Evolutionary conservation across 2,888 invertebrate genomes (phyloP).

Genomic region (Anarsia innoxiella): DNA sequence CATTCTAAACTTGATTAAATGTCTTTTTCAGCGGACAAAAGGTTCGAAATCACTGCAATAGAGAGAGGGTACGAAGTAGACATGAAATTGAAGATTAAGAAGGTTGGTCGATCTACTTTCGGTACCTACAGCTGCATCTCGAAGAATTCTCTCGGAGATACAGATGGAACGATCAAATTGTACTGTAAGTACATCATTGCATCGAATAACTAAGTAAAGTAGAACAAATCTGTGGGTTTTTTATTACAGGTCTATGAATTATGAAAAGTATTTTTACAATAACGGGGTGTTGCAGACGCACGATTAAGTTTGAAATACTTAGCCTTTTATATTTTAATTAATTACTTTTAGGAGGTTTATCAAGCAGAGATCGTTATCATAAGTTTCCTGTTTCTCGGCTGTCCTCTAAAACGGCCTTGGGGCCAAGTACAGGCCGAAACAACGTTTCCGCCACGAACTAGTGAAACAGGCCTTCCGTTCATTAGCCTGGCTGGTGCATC

Average conservation of each 20-base stretch:
- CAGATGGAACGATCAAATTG: conserved; percentile 82
- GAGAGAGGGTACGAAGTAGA: conserved; percentile 81
- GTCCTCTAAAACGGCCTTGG: not conserved
- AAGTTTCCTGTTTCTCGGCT: too few species aligned
- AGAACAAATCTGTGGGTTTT: too few species aligned
- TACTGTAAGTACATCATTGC: conserved; percentile 81
- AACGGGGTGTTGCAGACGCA: too few species aligned
- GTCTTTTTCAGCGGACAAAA: conserved; percentile 60
- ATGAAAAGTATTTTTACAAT: too few species aligned
- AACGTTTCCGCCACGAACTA: not conserved
- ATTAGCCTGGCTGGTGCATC: conserved; percentile 11
- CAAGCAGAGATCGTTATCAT: too few species aligned
- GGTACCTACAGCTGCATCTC: conserved; percentile 83
- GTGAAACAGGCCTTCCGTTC: conserved; percentile 3
- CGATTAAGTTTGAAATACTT: too few species aligned
- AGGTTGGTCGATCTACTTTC: conserved; percentile 76
- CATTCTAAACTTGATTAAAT: too few species aligned
- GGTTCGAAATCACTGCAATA: conserved; percentile 65
- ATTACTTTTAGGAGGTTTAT: too few species aligned
- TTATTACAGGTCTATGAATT: too few species aligned
- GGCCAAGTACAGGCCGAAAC: not conserved
- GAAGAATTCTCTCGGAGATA: conserved; percentile 83
- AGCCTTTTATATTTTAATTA: too few species aligned
- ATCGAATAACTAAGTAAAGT: too few species aligned
- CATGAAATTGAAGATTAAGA: conserved; percentile 81